These are phyloP conservation scores for Drosophila dunni DNA, from an alignment of 1,140 invertebrate species.

Conservation along the genomic window DNA sequence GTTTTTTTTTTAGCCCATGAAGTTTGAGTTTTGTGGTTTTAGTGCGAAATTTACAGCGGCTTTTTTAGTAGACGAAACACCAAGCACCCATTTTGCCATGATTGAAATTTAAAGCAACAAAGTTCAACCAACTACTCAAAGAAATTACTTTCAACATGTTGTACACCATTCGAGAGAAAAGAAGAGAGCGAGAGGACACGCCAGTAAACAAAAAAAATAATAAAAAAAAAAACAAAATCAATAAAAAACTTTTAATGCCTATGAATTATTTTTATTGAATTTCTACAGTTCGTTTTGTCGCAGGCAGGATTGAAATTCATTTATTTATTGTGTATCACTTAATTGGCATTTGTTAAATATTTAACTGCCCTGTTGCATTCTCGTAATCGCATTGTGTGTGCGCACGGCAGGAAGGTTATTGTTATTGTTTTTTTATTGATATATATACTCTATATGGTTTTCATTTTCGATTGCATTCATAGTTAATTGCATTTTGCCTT, in stretches of 20 bases:
- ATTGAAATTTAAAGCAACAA: conserved; percentile 50
- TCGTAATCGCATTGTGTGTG: conserved; percentile 37
- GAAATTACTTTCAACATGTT: conserved; percentile 27
- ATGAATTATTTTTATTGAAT: too few species aligned
- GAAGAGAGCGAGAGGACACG: conserved; percentile 35
- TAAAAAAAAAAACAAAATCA: not conserved
- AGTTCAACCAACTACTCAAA: conserved; percentile 41
- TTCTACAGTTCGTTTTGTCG: too few species aligned
- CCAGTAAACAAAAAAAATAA: conserved; percentile 8
- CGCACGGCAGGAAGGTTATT: conserved; percentile 76
- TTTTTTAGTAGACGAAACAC: conserved; percentile 77
- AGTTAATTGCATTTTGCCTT: conserved; percentile 39
- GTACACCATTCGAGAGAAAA: conserved; percentile 18
- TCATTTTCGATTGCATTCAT: conserved; percentile 21
- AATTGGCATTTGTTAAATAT: conserved; percentile 33
- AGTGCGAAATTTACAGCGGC: conserved; percentile 79
- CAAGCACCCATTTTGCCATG: conserved; percentile 69
- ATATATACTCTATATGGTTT: conserved; percentile 25
- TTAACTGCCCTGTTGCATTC: conserved; percentile 17
- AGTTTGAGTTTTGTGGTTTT: conserved; percentile 63
- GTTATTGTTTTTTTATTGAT: conserved; percentile 49
- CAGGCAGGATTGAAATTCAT: conserved; percentile 11
- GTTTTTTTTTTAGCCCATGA: conserved; percentile 56
- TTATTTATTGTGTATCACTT: conserved; percentile 24
- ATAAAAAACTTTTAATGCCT: conserved; percentile 15